These are phyloP conservation scores for Neomorphus geoffroyi DNA, from an alignment of 2,797 vertebrate species.

Conservation along the genomic window DNA sequence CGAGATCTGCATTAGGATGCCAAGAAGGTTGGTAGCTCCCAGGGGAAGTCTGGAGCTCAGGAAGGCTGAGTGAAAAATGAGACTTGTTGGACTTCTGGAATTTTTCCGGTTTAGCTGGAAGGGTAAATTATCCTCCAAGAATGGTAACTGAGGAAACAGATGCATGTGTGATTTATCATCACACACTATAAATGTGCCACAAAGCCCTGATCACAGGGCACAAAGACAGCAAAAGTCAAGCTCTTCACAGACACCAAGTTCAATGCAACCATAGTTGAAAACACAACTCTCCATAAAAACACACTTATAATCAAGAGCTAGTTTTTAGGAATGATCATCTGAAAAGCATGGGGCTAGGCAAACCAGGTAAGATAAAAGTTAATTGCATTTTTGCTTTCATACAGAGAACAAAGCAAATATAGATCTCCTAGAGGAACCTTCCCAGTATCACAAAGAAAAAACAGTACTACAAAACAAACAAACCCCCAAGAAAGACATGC, in stretches of 20 bases:
- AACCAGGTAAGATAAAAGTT: neutral
- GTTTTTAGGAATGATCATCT: neutral
- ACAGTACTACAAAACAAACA: neutral
- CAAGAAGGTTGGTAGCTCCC: neutral
- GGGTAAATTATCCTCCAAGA: neutral
- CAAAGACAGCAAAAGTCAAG: neutral
- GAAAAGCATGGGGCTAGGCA: neutral
- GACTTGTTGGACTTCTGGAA: neutral
- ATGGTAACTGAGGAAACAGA: neutral
- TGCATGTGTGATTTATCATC: neutral
- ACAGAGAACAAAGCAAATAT: neutral
- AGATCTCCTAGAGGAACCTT: neutral
- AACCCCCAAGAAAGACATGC: neutral
- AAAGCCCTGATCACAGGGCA: neutral
- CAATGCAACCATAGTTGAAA: neutral
- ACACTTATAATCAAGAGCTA: neutral
- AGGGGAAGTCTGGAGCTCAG: neutral
- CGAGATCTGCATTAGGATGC: rapidly evolving
- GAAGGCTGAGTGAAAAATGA: neutral
- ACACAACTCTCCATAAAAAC: neutral
- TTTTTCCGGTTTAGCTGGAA: conserved; percentile 18
- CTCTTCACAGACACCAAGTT: neutral
- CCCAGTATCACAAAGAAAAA: neutral
- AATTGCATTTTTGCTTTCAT: neutral
- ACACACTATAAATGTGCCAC: neutral